Conservation (phyloP, 2,888 invertebrate genomes). For the Agrotis puta region DNA sequence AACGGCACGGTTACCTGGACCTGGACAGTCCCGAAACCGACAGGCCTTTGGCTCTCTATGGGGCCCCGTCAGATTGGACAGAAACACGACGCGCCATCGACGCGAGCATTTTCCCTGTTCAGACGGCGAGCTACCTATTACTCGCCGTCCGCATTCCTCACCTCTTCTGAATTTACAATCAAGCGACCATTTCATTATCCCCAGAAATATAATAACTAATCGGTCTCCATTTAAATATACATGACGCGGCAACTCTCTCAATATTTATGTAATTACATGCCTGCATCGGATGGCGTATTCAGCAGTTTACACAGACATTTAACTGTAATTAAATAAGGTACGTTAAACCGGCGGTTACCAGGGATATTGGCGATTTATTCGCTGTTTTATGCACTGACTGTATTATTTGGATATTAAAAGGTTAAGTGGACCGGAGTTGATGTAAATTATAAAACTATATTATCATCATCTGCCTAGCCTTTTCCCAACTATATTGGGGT, state of each 20-base stretch:
- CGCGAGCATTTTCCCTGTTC: no score
- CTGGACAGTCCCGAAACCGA: no score
- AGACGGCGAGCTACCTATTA: no score
- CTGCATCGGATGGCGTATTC: conserved; percentile 6
- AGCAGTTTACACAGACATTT: conserved; percentile 28
- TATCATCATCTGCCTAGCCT: no score
- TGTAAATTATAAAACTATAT: conserved; percentile 21
- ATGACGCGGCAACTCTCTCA: neutral
- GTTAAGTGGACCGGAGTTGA: conserved; percentile 17
- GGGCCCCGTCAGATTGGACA: no score
- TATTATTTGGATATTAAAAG: conserved; percentile 40
- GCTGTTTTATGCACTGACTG: conserved; percentile 31
- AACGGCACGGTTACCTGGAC: no score
- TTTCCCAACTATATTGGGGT: no score
- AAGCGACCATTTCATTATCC: no score
- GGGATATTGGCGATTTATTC: conserved; percentile 31
- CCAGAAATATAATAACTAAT: neutral
- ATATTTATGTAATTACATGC: conserved; percentile 36
- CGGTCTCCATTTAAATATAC: neutral
- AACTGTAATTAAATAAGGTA: conserved; percentile 37
- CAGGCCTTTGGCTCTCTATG: no score
- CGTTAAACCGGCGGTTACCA: conserved; percentile 40
- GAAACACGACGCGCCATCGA: no score
- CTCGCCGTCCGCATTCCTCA: no score
- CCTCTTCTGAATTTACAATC: no score